Conservation (phyloP, 2,113 vertebrate species). For the Bubalus kerabau region DNA sequence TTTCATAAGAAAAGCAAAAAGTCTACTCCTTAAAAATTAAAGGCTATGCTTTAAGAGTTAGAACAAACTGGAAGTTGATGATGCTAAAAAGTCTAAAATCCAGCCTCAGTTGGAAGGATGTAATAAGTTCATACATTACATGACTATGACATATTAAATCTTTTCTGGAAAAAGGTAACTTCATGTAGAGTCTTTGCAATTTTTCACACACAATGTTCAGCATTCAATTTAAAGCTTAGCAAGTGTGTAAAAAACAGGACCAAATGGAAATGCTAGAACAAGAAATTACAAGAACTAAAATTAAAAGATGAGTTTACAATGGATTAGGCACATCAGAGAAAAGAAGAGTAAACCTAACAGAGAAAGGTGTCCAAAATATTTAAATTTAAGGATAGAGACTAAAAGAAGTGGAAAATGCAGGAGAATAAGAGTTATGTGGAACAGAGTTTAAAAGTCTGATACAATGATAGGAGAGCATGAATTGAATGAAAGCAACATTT, state of each 20-base stretch:
- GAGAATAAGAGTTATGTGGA: background rate
- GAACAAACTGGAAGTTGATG: background rate
- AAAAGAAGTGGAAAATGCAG: background rate
- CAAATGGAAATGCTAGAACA: constrained; percentile 13
- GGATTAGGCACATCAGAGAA: background rate
- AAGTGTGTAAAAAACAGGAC: background rate
- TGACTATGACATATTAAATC: background rate
- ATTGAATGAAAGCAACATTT: background rate
- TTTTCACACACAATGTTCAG: background rate
- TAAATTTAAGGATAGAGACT: background rate
- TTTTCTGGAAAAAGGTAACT: background rate
- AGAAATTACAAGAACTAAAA: constrained; percentile 13
- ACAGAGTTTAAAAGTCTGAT: background rate
- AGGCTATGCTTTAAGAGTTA: background rate
- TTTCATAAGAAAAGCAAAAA: constrained; percentile 1
- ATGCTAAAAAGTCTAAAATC: background rate
- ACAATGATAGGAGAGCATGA: background rate
- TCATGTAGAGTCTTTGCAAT: background rate
- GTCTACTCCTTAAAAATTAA: background rate
- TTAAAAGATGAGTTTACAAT: background rate
- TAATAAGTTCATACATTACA: background rate
- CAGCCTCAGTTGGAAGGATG: background rate
- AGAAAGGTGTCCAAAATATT: background rate
- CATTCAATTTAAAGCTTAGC: constrained; percentile 22
- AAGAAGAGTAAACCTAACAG: background rate